These are phyloP conservation scores for Lepisosteus oculatus DNA, from an alignment of 2,113 vertebrate species.

Conservation along the genomic window DNA sequence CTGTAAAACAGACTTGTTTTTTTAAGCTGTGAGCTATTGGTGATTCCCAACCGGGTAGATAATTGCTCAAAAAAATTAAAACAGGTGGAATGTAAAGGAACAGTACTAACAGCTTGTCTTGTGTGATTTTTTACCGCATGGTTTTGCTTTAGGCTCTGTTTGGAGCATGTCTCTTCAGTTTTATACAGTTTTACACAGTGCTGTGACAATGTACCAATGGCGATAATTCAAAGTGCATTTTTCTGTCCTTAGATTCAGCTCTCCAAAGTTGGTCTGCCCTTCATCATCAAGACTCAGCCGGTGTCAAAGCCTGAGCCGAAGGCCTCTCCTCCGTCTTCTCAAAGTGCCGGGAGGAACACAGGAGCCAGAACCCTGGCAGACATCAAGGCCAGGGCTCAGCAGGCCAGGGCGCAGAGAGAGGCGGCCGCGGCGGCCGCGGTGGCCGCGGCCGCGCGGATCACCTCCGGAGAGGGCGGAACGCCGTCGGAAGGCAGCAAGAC, in stretches of 20 bases:
- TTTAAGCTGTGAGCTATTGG: no score
- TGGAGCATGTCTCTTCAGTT: no score
- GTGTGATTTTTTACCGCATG: no score
- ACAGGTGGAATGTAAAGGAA: no score
- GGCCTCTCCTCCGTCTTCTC: slow-evolving; percentile 52
- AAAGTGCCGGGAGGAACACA: slow-evolving; percentile 69
- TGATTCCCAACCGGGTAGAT: no score
- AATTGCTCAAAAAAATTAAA: no score
- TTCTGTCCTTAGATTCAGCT: slow-evolving; percentile 68
- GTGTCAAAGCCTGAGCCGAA: slow-evolving; percentile 70
- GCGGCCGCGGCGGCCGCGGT: slow-evolving; percentile 74
- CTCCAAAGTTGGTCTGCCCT: slow-evolving; percentile 78
- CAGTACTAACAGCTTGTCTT: no score
- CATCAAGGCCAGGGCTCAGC: slow-evolving; percentile 80
- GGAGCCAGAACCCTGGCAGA: slow-evolving; percentile 79
- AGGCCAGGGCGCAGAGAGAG: slow-evolving; percentile 77
- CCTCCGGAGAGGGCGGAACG: slow-evolving; percentile 68
- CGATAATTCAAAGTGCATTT: slow-evolving; percentile 3
- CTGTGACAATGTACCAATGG: no score
- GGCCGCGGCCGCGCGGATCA: slow-evolving; percentile 70
- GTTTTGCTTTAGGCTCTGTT: no score
- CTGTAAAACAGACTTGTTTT: no score
- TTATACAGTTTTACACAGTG: no score
- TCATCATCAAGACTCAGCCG: slow-evolving; percentile 79
- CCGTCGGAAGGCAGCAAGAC: slow-evolving; percentile 69